These are phyloP conservation scores for sheep (Ovis aries) DNA, from an alignment of 2,113 vertebrate genomes.

Conservation along the genomic window DNA sequence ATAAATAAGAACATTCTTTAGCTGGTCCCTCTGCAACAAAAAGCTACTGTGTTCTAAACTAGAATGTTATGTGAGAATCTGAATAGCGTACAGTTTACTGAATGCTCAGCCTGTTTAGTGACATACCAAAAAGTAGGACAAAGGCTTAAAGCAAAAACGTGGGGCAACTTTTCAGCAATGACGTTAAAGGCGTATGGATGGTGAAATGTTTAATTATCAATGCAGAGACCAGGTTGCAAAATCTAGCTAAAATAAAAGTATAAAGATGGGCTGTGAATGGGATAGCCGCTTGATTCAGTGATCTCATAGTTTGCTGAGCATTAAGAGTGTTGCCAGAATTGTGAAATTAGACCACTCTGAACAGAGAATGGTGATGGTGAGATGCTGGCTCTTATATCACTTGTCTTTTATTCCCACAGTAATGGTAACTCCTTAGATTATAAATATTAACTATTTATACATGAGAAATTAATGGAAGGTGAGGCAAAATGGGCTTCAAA, in stretches of 20 bases:
- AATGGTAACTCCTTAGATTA: background rate
- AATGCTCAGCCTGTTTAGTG: slow-evolving; percentile 60
- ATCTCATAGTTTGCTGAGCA: background rate
- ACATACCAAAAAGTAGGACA: slow-evolving; percentile 44
- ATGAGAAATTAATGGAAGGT: background rate
- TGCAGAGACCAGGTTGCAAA: background rate
- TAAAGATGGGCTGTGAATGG: background rate
- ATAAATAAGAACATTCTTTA: slow-evolving; percentile 68
- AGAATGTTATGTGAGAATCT: slow-evolving; percentile 45
- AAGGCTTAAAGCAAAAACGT: slow-evolving; percentile 45
- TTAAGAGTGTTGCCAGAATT: background rate
- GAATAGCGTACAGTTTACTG: slow-evolving; percentile 19
- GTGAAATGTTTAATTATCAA: slow-evolving; percentile 32
- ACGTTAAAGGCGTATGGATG: slow-evolving; percentile 6
- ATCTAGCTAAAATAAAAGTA: background rate
- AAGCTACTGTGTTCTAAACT: slow-evolving; percentile 34
- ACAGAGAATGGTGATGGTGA: background rate
- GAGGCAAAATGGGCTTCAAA: background rate
- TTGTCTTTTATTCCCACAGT: background rate
- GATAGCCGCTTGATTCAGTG: background rate
- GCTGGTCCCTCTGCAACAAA: slow-evolving; percentile 43
- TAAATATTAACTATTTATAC: background rate
- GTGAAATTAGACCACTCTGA: background rate
- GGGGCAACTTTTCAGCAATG: slow-evolving; percentile 35
- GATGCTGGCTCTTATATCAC: background rate